Evolutionary conservation across 92 coral and sea anemone species (phyloP).

Genomic region (Metridium senile): DNA sequence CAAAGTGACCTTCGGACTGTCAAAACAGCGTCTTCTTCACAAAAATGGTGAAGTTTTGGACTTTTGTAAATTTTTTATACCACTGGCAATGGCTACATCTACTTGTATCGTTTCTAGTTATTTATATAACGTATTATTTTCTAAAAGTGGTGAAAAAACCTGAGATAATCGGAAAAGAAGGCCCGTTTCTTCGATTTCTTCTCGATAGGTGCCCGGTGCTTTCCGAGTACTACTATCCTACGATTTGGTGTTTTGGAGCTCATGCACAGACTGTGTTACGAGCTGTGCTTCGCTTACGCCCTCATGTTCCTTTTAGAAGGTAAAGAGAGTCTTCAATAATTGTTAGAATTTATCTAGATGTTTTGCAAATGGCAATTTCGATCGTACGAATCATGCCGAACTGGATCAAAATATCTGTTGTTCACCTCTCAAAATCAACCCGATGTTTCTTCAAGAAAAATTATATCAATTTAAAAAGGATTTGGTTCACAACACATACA

Average conservation of each 20-base stretch:
- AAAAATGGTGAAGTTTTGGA: slow-evolving; percentile 36
- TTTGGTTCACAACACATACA: no score
- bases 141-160: slow-evolving; percentile 76
- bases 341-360: background rate
- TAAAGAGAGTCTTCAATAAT: slow-evolving; percentile 3
- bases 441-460: no score
- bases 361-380: background rate
- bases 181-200: slow-evolving; percentile 71
- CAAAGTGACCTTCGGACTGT: slow-evolving; percentile 32
- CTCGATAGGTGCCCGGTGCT: slow-evolving; percentile 56
- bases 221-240: slow-evolving; percentile 71
- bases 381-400: background rate
- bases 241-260: slow-evolving; percentile 84
- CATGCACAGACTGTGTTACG: slow-evolving; percentile 78
- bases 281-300: slow-evolving; percentile 75
- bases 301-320: slow-evolving; percentile 82
- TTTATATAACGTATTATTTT: slow-evolving; percentile 68
- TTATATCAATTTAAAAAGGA: no score
- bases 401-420: no score
- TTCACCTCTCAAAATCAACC: no score
- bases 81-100: slow-evolving; percentile 88
- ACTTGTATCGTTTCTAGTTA: slow-evolving; percentile 42
- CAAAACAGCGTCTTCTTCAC: background rate
- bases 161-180: slow-evolving; percentile 69
- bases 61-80: slow-evolving; percentile 53